Evolutionary conservation across 2,113 vertebrate species (phyloP).

Genomic region (Lepus europaeus): DNA sequence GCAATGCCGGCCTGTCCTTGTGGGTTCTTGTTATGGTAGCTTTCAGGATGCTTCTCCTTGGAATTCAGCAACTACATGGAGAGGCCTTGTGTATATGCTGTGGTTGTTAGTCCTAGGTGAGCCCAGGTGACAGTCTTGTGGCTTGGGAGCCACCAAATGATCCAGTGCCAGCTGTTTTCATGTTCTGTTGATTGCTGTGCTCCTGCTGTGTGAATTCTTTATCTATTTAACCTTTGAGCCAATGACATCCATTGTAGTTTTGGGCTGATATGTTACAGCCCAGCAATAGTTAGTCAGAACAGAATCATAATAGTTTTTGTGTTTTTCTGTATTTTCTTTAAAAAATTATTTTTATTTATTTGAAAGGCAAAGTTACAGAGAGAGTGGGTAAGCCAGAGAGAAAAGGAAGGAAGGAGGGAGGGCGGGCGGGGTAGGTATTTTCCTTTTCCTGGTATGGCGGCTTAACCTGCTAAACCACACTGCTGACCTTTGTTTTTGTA

Average conservation of each 20-base stretch:
- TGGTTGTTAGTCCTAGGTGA: neutral
- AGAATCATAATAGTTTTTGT: slow-evolving; percentile 8
- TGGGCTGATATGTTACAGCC: neutral
- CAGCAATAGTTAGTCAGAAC: neutral
- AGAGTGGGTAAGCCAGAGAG: too few species aligned
- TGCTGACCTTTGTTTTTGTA: too few species aligned
- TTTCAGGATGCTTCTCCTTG: neutral
- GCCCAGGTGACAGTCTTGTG: neutral
- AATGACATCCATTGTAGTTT: neutral
- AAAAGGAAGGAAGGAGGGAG: too few species aligned
- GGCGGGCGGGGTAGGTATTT: too few species aligned
- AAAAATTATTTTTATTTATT: too few species aligned
- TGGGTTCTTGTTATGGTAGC: neutral
- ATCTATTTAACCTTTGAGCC: neutral
- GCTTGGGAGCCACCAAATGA: neutral
- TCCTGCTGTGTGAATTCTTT: neutral
- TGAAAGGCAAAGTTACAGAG: too few species aligned
- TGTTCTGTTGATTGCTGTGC: neutral
- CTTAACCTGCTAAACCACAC: too few species aligned
- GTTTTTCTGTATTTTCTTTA: neutral
- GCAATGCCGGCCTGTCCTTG: too few species aligned
- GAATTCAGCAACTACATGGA: neutral
- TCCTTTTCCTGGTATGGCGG: too few species aligned
- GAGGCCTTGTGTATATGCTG: neutral
- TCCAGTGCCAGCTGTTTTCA: neutral